phyloP scores from a whole-genome alignment of 2,113 vertebrate genomes.

The Lophura nycthemera region DNA sequence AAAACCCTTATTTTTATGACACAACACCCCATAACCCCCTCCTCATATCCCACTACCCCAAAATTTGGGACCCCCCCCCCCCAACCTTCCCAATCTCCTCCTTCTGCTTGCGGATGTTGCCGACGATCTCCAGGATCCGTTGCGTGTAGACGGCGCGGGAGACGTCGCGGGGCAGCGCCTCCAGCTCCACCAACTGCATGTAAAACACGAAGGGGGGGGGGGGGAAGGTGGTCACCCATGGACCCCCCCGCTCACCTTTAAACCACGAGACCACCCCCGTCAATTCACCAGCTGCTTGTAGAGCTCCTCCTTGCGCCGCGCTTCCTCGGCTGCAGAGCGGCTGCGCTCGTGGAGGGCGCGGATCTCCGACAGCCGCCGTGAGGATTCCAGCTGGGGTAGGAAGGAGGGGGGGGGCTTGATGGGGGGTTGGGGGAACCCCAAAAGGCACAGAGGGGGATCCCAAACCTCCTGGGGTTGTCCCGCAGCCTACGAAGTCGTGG shows the following conservation, averaged over 20 bases:
- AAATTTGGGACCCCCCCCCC: too few relatives aligned
- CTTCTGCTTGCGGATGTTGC: constrained; percentile 93
- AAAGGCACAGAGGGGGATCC: background rate
- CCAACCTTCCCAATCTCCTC: constrained; percentile 93
- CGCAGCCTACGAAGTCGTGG: too few relatives aligned
- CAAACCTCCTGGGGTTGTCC: background rate
- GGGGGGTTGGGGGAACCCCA: too few relatives aligned
- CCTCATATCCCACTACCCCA: too few relatives aligned
- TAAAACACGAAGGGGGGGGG: too few relatives aligned
- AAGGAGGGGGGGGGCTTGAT: background rate
- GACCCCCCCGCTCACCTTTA: background rate
- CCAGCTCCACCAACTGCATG: constrained; percentile 83
- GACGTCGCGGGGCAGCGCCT: constrained; percentile 85
- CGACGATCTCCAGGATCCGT: constrained; percentile 91
- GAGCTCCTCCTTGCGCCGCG: constrained; percentile 87
- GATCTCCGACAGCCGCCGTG: constrained; percentile 85
- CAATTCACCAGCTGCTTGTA: constrained; percentile 86
- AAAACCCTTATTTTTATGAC: too few relatives aligned
- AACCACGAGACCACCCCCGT: background rate
- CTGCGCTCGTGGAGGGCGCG: constrained; percentile 89
- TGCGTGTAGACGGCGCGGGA: constrained; percentile 90
- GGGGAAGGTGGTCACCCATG: too few relatives aligned
- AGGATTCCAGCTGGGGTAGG: constrained; percentile 82
- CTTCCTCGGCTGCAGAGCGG: constrained; percentile 83
- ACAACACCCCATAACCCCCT: too few relatives aligned